phyloP scores from a whole-genome alignment of 2,113 vertebrate species.

The Ariopsis seemanni region DNA sequence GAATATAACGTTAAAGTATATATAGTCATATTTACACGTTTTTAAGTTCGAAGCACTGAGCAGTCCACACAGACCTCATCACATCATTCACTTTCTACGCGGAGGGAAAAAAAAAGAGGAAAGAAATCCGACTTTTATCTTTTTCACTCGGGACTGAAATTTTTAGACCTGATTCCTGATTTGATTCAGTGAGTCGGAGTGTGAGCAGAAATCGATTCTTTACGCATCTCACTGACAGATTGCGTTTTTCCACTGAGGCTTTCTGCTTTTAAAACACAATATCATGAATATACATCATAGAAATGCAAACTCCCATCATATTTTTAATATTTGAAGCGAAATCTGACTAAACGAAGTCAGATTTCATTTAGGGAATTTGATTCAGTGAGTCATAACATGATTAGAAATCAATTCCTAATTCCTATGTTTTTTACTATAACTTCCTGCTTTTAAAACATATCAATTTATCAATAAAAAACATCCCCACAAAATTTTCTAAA shows the following conservation, averaged over 20 bases:
- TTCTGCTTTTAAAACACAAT: not conserved
- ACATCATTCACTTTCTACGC: slow-evolving; percentile 30
- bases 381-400: not conserved
- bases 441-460: not conserved
- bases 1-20: slow-evolving; percentile 39
- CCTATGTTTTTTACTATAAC: not conserved
- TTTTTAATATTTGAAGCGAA: not conserved
- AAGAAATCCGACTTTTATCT: slow-evolving; percentile 21
- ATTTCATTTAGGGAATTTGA: not conserved
- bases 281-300: too few species aligned
- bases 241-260: not conserved
- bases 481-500: not conserved
- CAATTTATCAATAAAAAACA: not conserved
- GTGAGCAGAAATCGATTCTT: not conserved
- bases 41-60: slow-evolving; percentile 37
- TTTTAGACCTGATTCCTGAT: not conserved
- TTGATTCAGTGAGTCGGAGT: not conserved
- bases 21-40: slow-evolving; percentile 52
- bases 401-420: not conserved
- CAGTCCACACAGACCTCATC: slow-evolving; percentile 21
- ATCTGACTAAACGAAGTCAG: not conserved
- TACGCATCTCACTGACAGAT: not conserved
- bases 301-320: not conserved
- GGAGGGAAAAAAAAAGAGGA: slow-evolving; percentile 27
- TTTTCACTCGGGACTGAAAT: not conserved